phyloP scores from a whole-genome alignment of 2,113 vertebrate species.

The Rhagologus leucostigma region DNA sequence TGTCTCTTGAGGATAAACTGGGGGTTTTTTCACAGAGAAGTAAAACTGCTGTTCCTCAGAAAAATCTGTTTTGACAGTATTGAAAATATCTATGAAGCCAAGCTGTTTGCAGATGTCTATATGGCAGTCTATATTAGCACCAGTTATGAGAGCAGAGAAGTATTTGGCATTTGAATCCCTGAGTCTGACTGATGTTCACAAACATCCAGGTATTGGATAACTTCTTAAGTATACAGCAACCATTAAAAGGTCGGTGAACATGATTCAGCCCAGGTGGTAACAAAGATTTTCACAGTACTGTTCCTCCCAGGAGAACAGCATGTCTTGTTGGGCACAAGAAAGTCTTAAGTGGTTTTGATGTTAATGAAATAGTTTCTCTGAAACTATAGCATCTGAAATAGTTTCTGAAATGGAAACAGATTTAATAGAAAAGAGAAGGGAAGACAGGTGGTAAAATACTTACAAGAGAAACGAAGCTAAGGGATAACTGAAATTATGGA shows the following conservation, averaged over 20 bases:
- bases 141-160: background rate
- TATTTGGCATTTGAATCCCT: background rate
- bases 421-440: background rate
- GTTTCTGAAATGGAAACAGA: background rate
- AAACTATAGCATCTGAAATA: background rate
- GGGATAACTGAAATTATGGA: background rate
- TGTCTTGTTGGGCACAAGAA: background rate
- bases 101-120: background rate
- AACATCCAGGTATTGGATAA: background rate
- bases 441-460: background rate
- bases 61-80: background rate
- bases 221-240: background rate
- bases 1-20: background rate
- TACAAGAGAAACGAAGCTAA: background rate
- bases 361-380: background rate
- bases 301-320: background rate
- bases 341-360: background rate
- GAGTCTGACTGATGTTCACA: background rate
- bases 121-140: background rate
- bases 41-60: background rate
- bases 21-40: background rate
- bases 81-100: background rate
- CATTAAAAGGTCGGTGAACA: background rate
- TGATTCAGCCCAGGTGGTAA: background rate
- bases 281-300: background rate